phyloP scores from a whole-genome alignment of 2,113 vertebrate species.

The Calidris pugnax region DNA sequence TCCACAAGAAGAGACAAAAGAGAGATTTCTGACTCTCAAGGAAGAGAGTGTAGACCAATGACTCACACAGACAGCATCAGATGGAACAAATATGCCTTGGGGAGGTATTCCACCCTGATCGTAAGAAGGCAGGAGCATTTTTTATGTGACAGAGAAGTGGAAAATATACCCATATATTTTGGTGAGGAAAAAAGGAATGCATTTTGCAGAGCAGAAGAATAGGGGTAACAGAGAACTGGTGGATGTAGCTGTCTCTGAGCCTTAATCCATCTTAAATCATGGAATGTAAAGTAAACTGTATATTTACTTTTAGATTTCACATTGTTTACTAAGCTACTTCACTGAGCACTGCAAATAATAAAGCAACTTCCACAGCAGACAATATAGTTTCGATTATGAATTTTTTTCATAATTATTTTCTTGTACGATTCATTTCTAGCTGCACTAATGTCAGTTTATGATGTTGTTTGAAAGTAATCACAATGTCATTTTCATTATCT shows the following conservation, averaged over 20 bases:
- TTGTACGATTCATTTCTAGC: not conserved
- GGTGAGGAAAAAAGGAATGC: not conserved
- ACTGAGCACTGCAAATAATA: not conserved
- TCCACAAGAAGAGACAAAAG: not conserved
- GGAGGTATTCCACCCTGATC: not conserved
- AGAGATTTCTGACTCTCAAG: not conserved
- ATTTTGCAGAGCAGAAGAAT: not conserved
- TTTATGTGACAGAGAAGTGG: not conserved
- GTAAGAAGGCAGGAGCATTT: not conserved
- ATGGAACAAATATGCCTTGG: not conserved
- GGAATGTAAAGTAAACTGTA: not conserved
- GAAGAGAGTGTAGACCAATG: not conserved
- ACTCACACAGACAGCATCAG: not conserved
- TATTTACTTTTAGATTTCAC: not conserved
- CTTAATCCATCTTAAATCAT: not conserved
- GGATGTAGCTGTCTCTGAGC: not conserved
- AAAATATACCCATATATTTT: not conserved
- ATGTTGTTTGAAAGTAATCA: not conserved
- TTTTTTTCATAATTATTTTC: not conserved
- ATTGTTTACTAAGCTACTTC: not conserved
- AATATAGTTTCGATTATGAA: not conserved
- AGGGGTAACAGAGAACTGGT: not conserved
- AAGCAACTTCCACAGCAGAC: not conserved
- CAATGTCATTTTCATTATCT: not conserved
- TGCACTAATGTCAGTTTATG: not conserved